Evolutionary conservation across 1,140 invertebrate species (phyloP), one percentile per base, ranked within the genome.

Genomic region (Piezodorus guildinii): DNA sequence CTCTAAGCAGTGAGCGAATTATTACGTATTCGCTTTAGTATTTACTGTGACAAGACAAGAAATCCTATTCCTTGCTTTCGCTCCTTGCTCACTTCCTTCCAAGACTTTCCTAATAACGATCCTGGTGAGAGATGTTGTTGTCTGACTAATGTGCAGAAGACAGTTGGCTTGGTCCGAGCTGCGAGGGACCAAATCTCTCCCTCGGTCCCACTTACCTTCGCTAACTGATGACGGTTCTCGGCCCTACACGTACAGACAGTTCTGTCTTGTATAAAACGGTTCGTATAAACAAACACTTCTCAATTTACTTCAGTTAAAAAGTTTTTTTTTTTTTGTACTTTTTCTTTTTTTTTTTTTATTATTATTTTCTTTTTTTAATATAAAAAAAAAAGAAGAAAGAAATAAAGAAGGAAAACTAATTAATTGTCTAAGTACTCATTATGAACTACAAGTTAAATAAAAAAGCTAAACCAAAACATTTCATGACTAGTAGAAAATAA

Each of bases 71-170:
- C 4, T 39, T 39, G 6, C 34, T 39, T 39, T 1, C 34, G 34
- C 9, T 39, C 34, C 34, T 39, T 39, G 34, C 34, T 39, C n/a
- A n/a, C n/a, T n/a, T n/a, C n/a, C n/a, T 39, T 39, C 34, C 34
- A 39, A 39, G 6, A 39, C 34, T 39, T 39, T 39, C 34, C 34
- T 39, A 39, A 39, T 39, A 39, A 9, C 27, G 52, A 56, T 56
- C 52, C 52, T 56, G 52, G 52, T 56, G 52, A 56, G 52, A 56
- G 52, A 56, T 56, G 52, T 56, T 56, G 52, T 56, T 56, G 52
- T 56, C 52, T 56, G 52, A 56, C 52, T 56, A 56, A 56, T 56
- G 52, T 56, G 52, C 52, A 56, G 52, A 56, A 23, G 34, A 39
- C 52, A 23, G n/a, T n/a, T 15, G 52, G 52, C 52, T 23, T 25